A percentile compares a stretch with the other conserved stretches of the same genome.
These are phyloP conservation scores for Psephotus haematonotus DNA, from an alignment of 2,113 vertebrate genomes.

Conservation along the genomic window DNA sequence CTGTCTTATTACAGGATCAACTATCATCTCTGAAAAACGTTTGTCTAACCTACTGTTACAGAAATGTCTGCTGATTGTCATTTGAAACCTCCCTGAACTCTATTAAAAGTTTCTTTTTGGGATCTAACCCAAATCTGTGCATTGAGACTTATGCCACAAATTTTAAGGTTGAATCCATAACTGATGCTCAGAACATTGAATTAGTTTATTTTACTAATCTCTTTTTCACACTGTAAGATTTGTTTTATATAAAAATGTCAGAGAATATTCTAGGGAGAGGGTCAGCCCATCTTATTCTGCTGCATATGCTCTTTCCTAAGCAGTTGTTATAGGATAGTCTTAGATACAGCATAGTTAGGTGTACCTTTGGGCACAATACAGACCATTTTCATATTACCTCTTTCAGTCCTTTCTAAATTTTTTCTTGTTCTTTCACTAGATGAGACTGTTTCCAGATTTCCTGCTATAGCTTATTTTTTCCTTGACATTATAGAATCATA, in stretches of 20 bases:
- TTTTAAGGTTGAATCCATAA: neutral
- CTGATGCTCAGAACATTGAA: neutral
- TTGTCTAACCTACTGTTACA: neutral
- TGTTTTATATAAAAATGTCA: neutral
- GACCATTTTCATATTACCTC: neutral
- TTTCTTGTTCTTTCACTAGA: neutral
- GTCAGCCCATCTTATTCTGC: neutral
- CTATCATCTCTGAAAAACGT: neutral
- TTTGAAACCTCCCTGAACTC: neutral
- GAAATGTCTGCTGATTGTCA: neutral
- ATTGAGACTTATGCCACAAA: neutral
- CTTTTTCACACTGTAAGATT: neutral
- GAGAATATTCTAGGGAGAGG: neutral
- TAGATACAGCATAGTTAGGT: neutral
- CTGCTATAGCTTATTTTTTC: rapidly evolving
- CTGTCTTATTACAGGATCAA: neutral
- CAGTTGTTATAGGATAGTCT: neutral
- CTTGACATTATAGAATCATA: neutral
- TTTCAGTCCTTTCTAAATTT: neutral
- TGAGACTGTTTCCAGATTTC: neutral
- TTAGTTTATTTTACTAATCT: neutral
- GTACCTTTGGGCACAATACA: neutral
- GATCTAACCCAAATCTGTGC: neutral
- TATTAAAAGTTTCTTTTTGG: neutral
- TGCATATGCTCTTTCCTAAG: neutral